These are phyloP conservation scores for Columbina picui DNA, from an alignment of 2,113 vertebrate genomes.

Conservation along the genomic window DNA sequence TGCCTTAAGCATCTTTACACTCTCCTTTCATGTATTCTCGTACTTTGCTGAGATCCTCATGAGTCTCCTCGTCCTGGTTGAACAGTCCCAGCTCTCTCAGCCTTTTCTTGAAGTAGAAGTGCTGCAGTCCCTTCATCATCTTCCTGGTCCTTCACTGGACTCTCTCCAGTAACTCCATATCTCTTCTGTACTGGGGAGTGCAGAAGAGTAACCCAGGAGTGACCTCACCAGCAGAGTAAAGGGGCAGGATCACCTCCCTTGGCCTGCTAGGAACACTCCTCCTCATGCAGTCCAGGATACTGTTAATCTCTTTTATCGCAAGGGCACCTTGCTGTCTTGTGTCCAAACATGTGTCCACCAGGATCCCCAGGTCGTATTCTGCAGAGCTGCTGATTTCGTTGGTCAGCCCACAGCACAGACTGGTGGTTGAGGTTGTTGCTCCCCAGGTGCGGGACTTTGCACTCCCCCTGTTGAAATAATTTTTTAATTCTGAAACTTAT, in stretches of 20 bases:
- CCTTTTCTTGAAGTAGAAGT: neutral
- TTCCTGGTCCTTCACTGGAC: neutral
- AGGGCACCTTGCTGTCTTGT: neutral
- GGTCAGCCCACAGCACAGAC: neutral
- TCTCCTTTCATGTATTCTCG: neutral
- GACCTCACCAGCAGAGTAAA: neutral
- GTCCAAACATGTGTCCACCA: neutral
- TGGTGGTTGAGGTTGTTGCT: neutral
- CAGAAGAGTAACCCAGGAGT: neutral
- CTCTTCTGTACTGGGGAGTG: neutral
- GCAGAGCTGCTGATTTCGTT: neutral
- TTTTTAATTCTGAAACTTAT: neutral
- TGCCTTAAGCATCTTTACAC: neutral
- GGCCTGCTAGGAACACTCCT: neutral
- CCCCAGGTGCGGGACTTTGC: neutral
- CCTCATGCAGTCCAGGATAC: neutral
- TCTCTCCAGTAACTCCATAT: neutral
- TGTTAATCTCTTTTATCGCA: neutral
- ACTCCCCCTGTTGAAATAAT: too few relatives aligned
- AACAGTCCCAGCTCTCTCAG: neutral
- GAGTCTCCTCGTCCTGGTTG: neutral
- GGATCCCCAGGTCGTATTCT: neutral
- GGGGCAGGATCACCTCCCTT: neutral
- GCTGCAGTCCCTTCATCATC: neutral
- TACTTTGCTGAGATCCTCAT: neutral